Percentiles rank a stretch among this genome's conserved stretches.
Evolutionary conservation across 2,888 invertebrate genomes (phyloP).

Genomic region (Andricus quercusramuli): DNA sequence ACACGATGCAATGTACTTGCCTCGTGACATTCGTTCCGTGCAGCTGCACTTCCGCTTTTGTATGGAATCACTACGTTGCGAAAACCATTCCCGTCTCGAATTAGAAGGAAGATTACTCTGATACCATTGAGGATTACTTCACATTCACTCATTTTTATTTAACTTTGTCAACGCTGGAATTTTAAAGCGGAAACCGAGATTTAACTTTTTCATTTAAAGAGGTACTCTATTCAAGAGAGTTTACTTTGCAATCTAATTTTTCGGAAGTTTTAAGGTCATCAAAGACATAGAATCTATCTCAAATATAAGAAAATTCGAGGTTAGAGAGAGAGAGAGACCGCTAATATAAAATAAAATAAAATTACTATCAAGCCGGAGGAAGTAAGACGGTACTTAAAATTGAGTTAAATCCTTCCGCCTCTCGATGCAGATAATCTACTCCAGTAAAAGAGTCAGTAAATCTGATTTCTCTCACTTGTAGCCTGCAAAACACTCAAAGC

Average conservation of each 20-base stretch:
- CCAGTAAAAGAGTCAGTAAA: constrained; percentile 5
- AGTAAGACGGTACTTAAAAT: not conserved
- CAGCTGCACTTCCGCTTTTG: constrained; percentile 61
- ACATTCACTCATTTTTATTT: not conserved
- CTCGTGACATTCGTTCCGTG: constrained; percentile 62
- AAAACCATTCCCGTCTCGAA: not conserved
- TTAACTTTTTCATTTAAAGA: not conserved
- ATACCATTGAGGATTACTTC: not conserved
- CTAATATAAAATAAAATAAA: not conserved
- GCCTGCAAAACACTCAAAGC: not conserved
- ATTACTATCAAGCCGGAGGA: not conserved
- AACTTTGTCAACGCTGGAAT: not conserved
- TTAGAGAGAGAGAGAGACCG: too few species aligned
- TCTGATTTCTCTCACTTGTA: not conserved
- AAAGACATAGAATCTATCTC: not conserved
- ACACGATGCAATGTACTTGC: constrained; percentile 48
- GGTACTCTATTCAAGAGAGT: not conserved
- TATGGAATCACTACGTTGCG: constrained; percentile 47
- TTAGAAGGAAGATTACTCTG: not conserved
- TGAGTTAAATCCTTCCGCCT: not conserved
- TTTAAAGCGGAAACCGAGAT: not conserved
- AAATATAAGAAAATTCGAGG: too few species aligned
- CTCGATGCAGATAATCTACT: not conserved
- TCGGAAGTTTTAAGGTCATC: not conserved
- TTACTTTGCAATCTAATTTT: not conserved